Evolutionary conservation across 2,797 vertebrate species (phyloP).

Genomic region (Cirrhinus mrigala): DNA sequence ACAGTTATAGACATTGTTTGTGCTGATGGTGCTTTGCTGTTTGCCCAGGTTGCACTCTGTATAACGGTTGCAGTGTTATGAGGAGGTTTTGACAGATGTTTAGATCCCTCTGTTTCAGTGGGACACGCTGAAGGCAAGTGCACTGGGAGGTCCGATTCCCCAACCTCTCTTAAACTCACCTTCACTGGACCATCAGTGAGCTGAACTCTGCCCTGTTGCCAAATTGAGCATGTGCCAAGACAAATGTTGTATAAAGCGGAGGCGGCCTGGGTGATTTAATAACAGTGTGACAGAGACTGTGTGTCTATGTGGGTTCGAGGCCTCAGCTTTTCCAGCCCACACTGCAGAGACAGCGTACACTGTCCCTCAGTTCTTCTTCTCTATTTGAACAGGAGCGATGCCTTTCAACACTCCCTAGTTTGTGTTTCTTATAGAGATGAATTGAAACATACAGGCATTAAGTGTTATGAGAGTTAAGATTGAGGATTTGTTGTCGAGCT

Average conservation of each 20-base stretch:
- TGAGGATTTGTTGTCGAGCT: conserved; percentile 10
- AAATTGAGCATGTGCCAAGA: conserved; percentile 64
- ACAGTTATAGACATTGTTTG: conserved; percentile 37
- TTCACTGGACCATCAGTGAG: conserved; percentile 53
- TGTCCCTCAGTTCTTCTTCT: conserved; percentile 53
- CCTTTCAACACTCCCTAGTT: conserved; percentile 53
- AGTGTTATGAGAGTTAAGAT: conserved; percentile 27
- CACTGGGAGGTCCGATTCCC: conserved; percentile 43
- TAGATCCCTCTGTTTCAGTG: conserved; percentile 53
- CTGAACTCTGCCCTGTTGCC: conserved; percentile 52
- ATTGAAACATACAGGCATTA: conserved; percentile 32
- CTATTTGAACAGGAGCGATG: conserved; percentile 48
- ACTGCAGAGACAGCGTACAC: conserved; percentile 47
- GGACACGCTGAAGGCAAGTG: conserved; percentile 42
- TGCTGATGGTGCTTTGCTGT: conserved; percentile 24
- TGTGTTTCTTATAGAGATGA: conserved; percentile 47
- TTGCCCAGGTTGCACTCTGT: conserved; percentile 56
- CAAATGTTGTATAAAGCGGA: conserved; percentile 66
- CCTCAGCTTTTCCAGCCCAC: conserved; percentile 43
- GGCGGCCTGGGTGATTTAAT: conserved; percentile 63
- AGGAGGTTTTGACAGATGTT: conserved; percentile 65
- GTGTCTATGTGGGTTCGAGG: conserved; percentile 48
- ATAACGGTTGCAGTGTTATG: conserved; percentile 69
- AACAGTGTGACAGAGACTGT: conserved; percentile 62
- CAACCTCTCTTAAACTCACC: conserved; percentile 53